A percentile compares a stretch with the other conserved stretches of the same genome.
phyloP scores from a whole-genome alignment of 2,888 invertebrate species.

The Pycnomerus fuliginosus region DNA sequence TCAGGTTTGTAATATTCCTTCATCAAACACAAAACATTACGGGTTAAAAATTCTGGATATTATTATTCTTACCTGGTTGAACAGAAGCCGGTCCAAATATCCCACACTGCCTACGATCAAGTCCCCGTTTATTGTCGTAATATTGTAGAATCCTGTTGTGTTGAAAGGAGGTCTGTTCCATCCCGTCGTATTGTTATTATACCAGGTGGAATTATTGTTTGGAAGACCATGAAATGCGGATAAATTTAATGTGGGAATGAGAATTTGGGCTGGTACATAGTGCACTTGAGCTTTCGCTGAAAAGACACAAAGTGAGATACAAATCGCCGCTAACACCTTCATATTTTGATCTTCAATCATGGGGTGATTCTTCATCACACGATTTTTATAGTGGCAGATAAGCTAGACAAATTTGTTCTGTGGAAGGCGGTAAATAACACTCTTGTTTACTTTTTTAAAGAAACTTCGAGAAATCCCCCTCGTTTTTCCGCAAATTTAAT shows the following conservation, averaged over 20 bases:
- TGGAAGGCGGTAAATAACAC: no score
- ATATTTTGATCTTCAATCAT: no score
- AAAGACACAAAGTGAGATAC: no score
- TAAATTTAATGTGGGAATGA: conserved; percentile 3
- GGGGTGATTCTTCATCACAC: no score
- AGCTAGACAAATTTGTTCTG: no score
- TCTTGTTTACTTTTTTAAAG: no score
- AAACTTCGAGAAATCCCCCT: no score
- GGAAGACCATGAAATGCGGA: not conserved
- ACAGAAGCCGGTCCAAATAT: conserved; percentile 40
- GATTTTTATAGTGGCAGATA: no score
- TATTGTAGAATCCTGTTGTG: conserved; percentile 3
- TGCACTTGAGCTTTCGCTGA: conserved; percentile 1
- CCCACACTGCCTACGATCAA: conserved; percentile 42
- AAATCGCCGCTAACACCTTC: no score
- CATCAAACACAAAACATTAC: not conserved
- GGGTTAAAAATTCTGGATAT: not conserved
- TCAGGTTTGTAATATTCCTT: conserved; percentile 9
- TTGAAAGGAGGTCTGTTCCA: no score
- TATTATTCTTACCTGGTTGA: conserved; percentile 38
- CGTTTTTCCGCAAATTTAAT: no score
- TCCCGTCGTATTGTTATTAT: conserved; percentile 1
- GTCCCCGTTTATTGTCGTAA: conserved; percentile 32
- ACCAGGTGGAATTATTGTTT: not conserved
- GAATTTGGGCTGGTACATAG: conserved; percentile 3